These are phyloP conservation scores for Pungitius pungitius DNA, from an alignment of 2,113 vertebrate species.

Conservation along the genomic window DNA sequence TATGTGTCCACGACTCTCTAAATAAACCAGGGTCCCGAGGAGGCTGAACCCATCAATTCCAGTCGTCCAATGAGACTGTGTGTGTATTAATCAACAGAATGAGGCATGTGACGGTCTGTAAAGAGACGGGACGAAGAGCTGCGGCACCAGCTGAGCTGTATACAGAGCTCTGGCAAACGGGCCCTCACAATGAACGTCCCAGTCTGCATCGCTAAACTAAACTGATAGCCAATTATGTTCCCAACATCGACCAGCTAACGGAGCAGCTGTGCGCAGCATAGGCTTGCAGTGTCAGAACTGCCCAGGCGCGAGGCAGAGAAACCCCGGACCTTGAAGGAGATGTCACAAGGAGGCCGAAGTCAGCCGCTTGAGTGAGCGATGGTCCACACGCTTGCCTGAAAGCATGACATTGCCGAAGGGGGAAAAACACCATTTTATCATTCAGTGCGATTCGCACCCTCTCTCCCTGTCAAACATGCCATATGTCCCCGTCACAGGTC, in stretches of 20 bases:
- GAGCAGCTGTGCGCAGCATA: slow-evolving; percentile 61
- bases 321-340: slow-evolving; percentile 76
- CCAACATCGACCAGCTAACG: slow-evolving; percentile 64
- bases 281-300: slow-evolving; percentile 70
- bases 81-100: slow-evolving; percentile 70
- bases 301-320: slow-evolving; percentile 62
- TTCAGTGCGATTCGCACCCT: slow-evolving; percentile 84
- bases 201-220: slow-evolving; percentile 71
- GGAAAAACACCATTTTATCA: slow-evolving; percentile 85
- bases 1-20: slow-evolving; percentile 56
- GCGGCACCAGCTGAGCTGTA: slow-evolving; percentile 54
- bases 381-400: slow-evolving; percentile 80
- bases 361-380: slow-evolving; percentile 78
- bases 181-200: slow-evolving; percentile 67
- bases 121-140: slow-evolving; percentile 57
- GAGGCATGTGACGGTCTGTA: slow-evolving; percentile 60
- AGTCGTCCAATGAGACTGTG: slow-evolving; percentile 61
- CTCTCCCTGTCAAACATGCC: slow-evolving; percentile 84
- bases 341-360: slow-evolving; percentile 75
- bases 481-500: slow-evolving; percentile 84
- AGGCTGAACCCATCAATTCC: slow-evolving; percentile 73
- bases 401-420: slow-evolving; percentile 83
- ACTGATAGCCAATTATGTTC: slow-evolving; percentile 78
- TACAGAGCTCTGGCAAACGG: slow-evolving; percentile 60
- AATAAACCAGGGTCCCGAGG: slow-evolving; percentile 65